Evolutionary conservation across 2,888 invertebrate species (phyloP).

Genomic region (Anoplius nigerrimus): DNA sequence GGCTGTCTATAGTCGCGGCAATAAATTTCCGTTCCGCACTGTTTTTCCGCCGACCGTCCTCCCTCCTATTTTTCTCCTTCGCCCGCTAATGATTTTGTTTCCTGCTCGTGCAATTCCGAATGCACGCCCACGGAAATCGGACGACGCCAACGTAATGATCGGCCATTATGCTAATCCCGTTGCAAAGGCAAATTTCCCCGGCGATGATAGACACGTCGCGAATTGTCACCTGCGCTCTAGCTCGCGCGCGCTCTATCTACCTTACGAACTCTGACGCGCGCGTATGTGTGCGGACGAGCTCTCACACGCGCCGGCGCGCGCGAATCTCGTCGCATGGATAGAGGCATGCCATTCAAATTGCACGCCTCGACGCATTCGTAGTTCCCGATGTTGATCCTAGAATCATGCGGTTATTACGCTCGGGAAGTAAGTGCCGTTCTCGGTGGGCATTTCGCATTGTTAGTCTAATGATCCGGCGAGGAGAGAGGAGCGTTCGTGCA

Average conservation of each 20-base stretch:
- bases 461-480: slow-evolving; percentile 33
- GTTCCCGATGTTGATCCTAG: slow-evolving; percentile 20
- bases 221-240: slow-evolving; percentile 55
- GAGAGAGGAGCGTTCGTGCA: slow-evolving; percentile 25
- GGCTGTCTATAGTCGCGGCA: no score
- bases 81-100: slow-evolving; percentile 15
- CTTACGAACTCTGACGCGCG: not conserved
- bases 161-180: slow-evolving; percentile 58
- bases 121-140: slow-evolving; percentile 56
- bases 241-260: not conserved
- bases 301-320: no score
- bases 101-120: slow-evolving; percentile 44
- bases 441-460: slow-evolving; percentile 15
- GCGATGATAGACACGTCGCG: slow-evolving; percentile 49
- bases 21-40: no score
- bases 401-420: not conserved
- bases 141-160: slow-evolving; percentile 52
- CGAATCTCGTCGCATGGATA: not conserved
- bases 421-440: not conserved
- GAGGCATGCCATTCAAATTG: slow-evolving; percentile 49
- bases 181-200: slow-evolving; percentile 47
- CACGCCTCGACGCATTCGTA: slow-evolving; percentile 33
- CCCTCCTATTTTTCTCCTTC: not conserved
- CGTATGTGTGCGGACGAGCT: slow-evolving; percentile 14
- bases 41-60: not conserved